Conservation (phyloP, 2,888 invertebrate genomes). For the Phyllotreta striolata region DNA sequence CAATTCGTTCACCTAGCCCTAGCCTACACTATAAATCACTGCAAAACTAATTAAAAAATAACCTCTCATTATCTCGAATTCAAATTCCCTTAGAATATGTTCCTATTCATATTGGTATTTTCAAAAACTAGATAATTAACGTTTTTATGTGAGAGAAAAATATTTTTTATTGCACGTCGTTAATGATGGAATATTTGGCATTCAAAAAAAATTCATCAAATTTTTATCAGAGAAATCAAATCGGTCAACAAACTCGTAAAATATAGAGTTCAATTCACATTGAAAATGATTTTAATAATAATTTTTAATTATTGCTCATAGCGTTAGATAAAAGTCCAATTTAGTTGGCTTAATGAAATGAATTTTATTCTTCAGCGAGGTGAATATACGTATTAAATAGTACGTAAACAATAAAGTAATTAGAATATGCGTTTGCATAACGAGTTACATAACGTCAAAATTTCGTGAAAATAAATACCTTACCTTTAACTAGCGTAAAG, state of each 20-base stretch:
- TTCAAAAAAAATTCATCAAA: conserved; percentile 35
- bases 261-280: too few species aligned
- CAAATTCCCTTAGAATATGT: not conserved
- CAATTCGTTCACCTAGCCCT: conserved; percentile 2
- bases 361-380: conserved; percentile 35
- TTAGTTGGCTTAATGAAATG: conserved; percentile 36
- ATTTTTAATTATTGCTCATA: conserved; percentile 2
- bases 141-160: too few species aligned
- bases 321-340: conserved; percentile 13
- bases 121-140: too few species aligned
- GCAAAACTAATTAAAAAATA: conserved; percentile 13
- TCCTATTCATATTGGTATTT: not conserved
- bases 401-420: conserved; percentile 49
- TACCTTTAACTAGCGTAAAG: conserved; percentile 41
- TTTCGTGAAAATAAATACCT: conserved; percentile 46
- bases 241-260: too few species aligned
- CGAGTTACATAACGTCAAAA: conserved; percentile 50
- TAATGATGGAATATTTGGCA: conserved; percentile 9
- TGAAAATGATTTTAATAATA: too few species aligned
- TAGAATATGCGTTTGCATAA: conserved; percentile 52
- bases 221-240: not conserved
- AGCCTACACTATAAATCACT: conserved; percentile 1
- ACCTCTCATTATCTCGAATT: conserved; percentile 8
- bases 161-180: conserved; percentile 5
- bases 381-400: conserved; percentile 47